Base-by-base conservation (phyloP, 2,113 vertebrate genomes). In the Hepsetus odoe region DNA sequence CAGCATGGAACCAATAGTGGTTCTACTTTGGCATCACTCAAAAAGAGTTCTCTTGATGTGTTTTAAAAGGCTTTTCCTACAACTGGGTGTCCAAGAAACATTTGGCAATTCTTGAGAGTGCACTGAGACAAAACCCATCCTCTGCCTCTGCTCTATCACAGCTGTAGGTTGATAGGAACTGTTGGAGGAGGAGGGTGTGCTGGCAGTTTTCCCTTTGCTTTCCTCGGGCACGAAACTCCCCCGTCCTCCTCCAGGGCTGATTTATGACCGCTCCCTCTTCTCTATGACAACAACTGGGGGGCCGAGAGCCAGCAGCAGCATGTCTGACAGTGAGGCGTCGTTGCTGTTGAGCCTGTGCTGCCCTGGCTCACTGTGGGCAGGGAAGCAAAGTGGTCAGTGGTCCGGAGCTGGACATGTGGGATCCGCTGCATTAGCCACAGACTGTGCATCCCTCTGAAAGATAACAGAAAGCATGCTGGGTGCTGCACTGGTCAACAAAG, bases 191-290 rank as follows among this genome's bases (percentile, higher is more conserved):
- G 61, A 40, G 24, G 22, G 55, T 67, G 20, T 24, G n/a, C 26
- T 83, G 79, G 77, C 76, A 86, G 65, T 28, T 49, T 62, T 80
- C 67, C 68, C 42, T 35, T 42, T 33, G 26, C n/a, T 76, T 13
- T 62, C 72, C 76, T 81, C 38, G 61, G 56, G 58, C 74, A 55
- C 78, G 73, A 55, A 61, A 76, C 46, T 55, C 42, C 38, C 22
- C 20, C 18, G 22, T 40, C 24, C 78, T 33, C 44, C 77, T 72
- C 79, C 67, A 76, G 79, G 81, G 86, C 83, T 87, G 87, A 91
- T 91, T 91, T 88, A 87, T 91, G 83, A 85, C 86, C 76, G 84
- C 86, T 89, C 83, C 86, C 86, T 79, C 86, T 88, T 85, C 83
- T 72, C 85, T 85, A 86, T 89, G 89, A 89, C 87, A 87, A 88